Percentiles rank a stretch among this genome's conserved stretches.
phyloP scores from a whole-genome alignment of 2,888 invertebrate genomes.

The Matsumyia berberina region DNA sequence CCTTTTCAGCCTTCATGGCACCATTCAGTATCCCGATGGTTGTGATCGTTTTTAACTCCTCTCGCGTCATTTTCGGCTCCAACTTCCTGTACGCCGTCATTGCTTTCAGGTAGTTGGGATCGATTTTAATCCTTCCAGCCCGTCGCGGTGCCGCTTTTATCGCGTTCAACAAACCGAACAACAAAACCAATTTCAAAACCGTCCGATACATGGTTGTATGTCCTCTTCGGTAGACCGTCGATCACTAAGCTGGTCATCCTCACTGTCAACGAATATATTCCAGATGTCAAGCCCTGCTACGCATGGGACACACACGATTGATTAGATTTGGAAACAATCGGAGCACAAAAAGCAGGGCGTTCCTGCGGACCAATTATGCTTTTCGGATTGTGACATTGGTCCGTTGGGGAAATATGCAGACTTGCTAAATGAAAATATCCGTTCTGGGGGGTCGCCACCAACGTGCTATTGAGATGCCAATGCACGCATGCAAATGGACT shows the following conservation, averaged over 20 bases:
- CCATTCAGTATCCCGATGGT: conserved; percentile 82
- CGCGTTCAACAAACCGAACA: conserved; percentile 40
- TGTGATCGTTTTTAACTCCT: conserved; percentile 81
- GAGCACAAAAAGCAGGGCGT: conserved; percentile 62
- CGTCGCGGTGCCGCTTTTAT: conserved; percentile 51
- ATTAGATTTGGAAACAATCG: conserved; percentile 53
- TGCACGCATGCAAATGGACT: conserved; percentile 44
- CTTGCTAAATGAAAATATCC: conserved; percentile 39
- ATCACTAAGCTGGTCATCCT: conserved; percentile 60
- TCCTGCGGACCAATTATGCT: conserved; percentile 21
- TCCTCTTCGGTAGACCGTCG: conserved; percentile 40
- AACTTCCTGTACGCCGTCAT: conserved; percentile 81
- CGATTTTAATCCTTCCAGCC: conserved; percentile 76
- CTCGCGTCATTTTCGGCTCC: conserved; percentile 79
- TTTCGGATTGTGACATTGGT: conserved; percentile 23
- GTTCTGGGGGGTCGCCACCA: conserved; percentile 22
- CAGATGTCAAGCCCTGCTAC: conserved; percentile 36
- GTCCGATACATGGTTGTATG: conserved; percentile 45
- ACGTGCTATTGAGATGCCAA: not conserved
- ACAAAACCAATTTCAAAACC: conserved; percentile 44
- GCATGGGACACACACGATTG: conserved; percentile 62
- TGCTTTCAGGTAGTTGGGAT: conserved; percentile 80
- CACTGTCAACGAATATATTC: conserved; percentile 68
- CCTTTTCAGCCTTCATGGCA: conserved; percentile 80
- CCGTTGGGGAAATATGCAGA: not conserved